Evolutionary conservation across 2,888 invertebrate species (phyloP).

Genomic region (Papilio elwesi): DNA sequence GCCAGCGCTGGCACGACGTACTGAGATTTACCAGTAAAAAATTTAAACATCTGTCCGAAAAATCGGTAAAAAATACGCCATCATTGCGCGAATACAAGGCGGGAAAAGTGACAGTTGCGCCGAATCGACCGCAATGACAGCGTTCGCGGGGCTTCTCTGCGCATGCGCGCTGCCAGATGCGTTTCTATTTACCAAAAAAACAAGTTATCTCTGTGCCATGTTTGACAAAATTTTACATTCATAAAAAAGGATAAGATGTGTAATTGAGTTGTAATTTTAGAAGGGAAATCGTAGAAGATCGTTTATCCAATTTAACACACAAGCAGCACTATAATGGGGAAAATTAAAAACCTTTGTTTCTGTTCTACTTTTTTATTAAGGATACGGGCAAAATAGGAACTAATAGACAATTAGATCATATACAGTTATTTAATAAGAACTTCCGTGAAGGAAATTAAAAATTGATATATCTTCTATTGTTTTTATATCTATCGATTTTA

Average conservation of each 20-base stretch:
- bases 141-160: slow-evolving; percentile 61
- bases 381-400: too few species aligned
- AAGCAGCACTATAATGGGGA: too few species aligned
- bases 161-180: slow-evolving; percentile 66
- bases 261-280: too few species aligned
- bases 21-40: slow-evolving; percentile 68
- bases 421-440: neutral
- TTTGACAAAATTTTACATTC: too few species aligned
- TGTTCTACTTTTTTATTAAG: too few species aligned
- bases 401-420: too few species aligned
- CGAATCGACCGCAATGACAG: slow-evolving; percentile 62
- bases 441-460: neutral
- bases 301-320: too few species aligned
- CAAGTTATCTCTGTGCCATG: neutral
- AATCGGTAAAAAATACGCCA: slow-evolving; percentile 46
- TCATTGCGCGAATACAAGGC: slow-evolving; percentile 55
- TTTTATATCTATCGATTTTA: too few species aligned
- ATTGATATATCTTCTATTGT: too few species aligned
- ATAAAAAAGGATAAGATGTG: too few species aligned
- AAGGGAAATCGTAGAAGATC: too few species aligned
- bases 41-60: slow-evolving; percentile 58
- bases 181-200: slow-evolving; percentile 52
- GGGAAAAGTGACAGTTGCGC: slow-evolving; percentile 73
- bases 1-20: slow-evolving; percentile 55
- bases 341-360: too few species aligned